Base-by-base conservation (phyloP, 2,113 vertebrate species). In the Isichthys henryi region DNA sequence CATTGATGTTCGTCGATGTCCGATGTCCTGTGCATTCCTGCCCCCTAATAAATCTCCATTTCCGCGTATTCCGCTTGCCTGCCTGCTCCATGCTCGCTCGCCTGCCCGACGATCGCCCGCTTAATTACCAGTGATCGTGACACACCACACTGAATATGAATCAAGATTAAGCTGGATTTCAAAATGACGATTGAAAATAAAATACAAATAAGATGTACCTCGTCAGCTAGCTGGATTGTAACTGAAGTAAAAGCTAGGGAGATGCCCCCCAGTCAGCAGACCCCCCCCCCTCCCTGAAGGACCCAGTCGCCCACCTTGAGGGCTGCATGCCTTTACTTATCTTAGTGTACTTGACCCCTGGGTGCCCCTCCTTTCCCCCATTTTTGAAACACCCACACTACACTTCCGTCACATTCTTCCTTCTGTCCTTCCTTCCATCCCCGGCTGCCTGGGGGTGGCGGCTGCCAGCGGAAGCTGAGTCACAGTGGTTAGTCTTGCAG, bases 301-400 rank as follows among this genome's bases (percentile, higher is more conserved):
- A 46, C 23, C 17, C 23, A 21, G 39, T 85, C 19, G 15, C 52
- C 52, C 17, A 5, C 4, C 52, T 21, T 53, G 19, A 5, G 17
- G 52, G 17, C 17, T 53, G 52, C 84, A 10, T 17, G 46, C 48
- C 6, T 10, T 19, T 92, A 92, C 94, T 94, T 92, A 91, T 93
- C 93, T 95, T 94, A 94, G 93, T 92, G 92, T 94, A 94, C 90
- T 93, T 95, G 95, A 96, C 94, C 95, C 94, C 93, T 58, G 53
- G 82, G 77, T 70, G 50, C 84, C 92, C 93, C 92, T 91, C 91
- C 93, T 93, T 93, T 93, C 94, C 91, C 93, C 93, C 91, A 87
- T 91, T 90, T 86, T 11, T 11, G 10, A 86, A 82, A 13, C 84
- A 8, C n/a, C 45, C 46, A 15, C 84, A 50, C 48, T 35, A 86